Conservation (phyloP, 1,140 invertebrate genomes). For the Tyrophagus putrescentiae region DNA sequence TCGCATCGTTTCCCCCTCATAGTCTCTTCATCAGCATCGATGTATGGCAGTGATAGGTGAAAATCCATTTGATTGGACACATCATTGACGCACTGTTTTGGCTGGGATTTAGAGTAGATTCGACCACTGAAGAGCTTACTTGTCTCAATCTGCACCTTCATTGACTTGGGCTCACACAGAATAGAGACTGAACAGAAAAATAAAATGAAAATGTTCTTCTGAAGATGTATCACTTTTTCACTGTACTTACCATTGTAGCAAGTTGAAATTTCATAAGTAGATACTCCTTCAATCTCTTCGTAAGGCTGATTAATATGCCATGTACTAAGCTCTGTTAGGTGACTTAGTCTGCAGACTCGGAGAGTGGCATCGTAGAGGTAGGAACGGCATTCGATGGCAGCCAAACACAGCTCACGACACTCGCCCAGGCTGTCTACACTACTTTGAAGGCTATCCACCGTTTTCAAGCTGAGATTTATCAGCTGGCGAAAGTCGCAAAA, state of each 20-base stretch:
- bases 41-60: conserved; percentile 24
- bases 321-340: conserved; percentile 70
- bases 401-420: conserved; percentile 61
- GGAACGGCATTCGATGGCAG: conserved; percentile 64
- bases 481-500: conserved; percentile 81
- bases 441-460: conserved; percentile 72
- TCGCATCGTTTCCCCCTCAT: conserved; percentile 20
- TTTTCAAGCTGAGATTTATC: conserved; percentile 69
- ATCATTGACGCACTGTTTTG: conserved; percentile 74
- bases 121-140: conserved; percentile 82
- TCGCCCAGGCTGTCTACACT: conserved; percentile 68
- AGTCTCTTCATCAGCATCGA: conserved; percentile 17
- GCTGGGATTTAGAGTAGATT: conserved; percentile 77
- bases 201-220: neutral
- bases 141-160: conserved; percentile 76
- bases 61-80: conserved; percentile 23
- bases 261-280: conserved; percentile 73
- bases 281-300: conserved; percentile 62
- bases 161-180: conserved; percentile 59
- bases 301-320: conserved; percentile 71
- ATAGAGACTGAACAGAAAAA: conserved; percentile 22
- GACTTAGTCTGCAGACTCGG: conserved; percentile 74
- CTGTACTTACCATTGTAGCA: conserved; percentile 61
- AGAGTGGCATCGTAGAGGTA: conserved; percentile 82
- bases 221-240: neutral